A percentile compares a stretch with the other conserved stretches of the same genome.
Evolutionary conservation across 1,140 invertebrate genomes (phyloP).

Genomic region (Zaprionus davidi): DNA sequence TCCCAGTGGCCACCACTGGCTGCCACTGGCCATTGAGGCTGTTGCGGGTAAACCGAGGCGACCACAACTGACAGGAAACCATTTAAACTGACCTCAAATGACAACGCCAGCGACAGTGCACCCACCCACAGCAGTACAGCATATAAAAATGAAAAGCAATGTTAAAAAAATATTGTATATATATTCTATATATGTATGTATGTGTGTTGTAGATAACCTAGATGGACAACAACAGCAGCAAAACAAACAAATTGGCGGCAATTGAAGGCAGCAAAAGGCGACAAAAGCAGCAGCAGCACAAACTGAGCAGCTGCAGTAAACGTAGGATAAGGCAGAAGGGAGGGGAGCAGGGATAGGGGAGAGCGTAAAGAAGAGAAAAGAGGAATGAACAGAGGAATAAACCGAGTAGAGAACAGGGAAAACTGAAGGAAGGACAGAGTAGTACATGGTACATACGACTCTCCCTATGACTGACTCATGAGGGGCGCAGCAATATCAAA

Average conservation of each 20-base stretch:
- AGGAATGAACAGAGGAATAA: neutral
- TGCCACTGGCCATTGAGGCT: constrained; percentile 37
- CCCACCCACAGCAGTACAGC: constrained; percentile 37
- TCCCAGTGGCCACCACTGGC: constrained; percentile 4
- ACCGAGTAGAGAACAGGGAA: neutral
- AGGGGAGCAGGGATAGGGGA: neutral
- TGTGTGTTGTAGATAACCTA: constrained; percentile 38
- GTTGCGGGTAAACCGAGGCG: constrained; percentile 65
- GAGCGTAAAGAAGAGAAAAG: too few species aligned
- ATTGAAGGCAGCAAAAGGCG: constrained; percentile 74
- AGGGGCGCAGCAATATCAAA: neutral
- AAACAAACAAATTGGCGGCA: constrained; percentile 80
- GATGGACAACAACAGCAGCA: constrained; percentile 55
- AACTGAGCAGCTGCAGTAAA: constrained; percentile 35
- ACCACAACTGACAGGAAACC: constrained; percentile 80
- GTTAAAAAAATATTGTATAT: constrained; percentile 29
- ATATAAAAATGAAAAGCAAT: constrained; percentile 50
- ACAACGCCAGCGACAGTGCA: constrained; percentile 66
- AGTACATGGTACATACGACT: neutral
- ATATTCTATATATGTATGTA: constrained; percentile 1
- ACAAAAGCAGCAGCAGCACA: constrained; percentile 55
- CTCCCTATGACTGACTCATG: neutral
- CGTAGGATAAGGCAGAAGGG: constrained; percentile 7
- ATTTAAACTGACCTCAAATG: constrained; percentile 82
- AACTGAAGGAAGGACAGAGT: neutral